Percentiles rank a stretch among this genome's conserved stretches.
These are phyloP conservation scores for Nerophis ophidion DNA, from an alignment of 2,113 vertebrate species.

Conservation along the genomic window DNA sequence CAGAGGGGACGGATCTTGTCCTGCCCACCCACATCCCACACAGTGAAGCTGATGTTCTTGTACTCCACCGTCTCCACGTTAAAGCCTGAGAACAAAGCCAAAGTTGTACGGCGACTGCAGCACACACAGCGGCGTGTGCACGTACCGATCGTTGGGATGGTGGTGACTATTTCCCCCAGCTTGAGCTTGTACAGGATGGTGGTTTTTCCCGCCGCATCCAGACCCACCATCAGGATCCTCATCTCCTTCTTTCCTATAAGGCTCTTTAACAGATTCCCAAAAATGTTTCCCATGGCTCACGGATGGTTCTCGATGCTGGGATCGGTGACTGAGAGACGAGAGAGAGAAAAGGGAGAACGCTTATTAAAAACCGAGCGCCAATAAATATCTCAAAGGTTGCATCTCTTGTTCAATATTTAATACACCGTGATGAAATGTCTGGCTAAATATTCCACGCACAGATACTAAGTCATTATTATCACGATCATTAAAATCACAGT, in stretches of 20 bases:
- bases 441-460: background rate
- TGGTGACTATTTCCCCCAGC: constrained; percentile 88
- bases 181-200: constrained; percentile 91
- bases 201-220: constrained; percentile 90
- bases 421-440: background rate
- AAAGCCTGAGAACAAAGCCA: constrained; percentile 74
- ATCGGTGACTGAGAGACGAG: constrained; percentile 28
- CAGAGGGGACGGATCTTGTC: constrained; percentile 97
- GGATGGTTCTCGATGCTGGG: constrained; percentile 10
- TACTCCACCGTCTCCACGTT: constrained; percentile 97
- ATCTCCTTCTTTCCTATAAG: constrained; percentile 93
- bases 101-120: background rate
- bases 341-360: constrained; percentile 1
- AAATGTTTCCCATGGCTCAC: constrained; percentile 86
- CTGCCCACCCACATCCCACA: constrained; percentile 97
- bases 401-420: too few species aligned
- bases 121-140: background rate
- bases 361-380: background rate
- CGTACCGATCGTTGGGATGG: constrained; percentile 87
- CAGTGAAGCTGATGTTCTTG: constrained; percentile 99
- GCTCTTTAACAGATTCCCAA: constrained; percentile 91
- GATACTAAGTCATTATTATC: constrained; percentile 18
- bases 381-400: too few species aligned
- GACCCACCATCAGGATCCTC: constrained; percentile 87
- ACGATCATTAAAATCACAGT: constrained; percentile 26